These are phyloP conservation scores for Scaptodrosophila lebanonensis DNA, from an alignment of 1,140 invertebrate species.

Conservation along the genomic window DNA sequence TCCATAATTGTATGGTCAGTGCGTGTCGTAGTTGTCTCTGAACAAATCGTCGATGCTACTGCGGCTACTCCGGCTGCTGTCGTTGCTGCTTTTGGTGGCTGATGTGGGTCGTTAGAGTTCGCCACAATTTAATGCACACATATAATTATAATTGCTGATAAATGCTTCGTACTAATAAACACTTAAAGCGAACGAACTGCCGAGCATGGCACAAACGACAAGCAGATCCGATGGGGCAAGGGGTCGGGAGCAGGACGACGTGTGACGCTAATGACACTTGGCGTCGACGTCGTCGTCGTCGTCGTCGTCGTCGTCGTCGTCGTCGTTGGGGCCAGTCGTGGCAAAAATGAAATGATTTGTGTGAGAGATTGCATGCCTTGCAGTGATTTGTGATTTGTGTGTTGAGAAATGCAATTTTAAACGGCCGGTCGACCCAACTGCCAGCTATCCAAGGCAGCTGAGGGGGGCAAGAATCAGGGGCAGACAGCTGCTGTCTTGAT, in stretches of 20 bases:
- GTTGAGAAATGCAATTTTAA: conserved; percentile 75
- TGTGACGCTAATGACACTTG: conserved; percentile 73
- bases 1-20: conserved; percentile 21
- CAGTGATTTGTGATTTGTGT: conserved; percentile 73
- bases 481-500: conserved; percentile 46
- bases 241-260: conserved; percentile 29
- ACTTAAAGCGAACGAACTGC: conserved; percentile 37
- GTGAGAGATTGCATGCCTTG: conserved; percentile 71
- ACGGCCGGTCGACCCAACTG: conserved; percentile 42
- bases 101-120: conserved; percentile 60
- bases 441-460: not conserved
- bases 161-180: conserved; percentile 72
- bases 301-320: not conserved
- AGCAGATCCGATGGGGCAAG: not conserved
- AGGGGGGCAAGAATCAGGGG: conserved; percentile 15
- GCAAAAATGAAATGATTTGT: conserved; percentile 71
- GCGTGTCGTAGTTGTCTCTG: no score
- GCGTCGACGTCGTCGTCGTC: conserved; percentile 24
- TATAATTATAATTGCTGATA: conserved; percentile 75
- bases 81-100: conserved; percentile 13
- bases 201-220: not conserved
- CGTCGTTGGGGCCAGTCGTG: conserved; percentile 2
- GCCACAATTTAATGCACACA: conserved; percentile 50
- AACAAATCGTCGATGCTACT: no score
- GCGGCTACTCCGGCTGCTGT: conserved; percentile 22